phyloP scores from a whole-genome alignment of 2,888 invertebrate species.

The Liopterus haemorrhoidalis region DNA sequence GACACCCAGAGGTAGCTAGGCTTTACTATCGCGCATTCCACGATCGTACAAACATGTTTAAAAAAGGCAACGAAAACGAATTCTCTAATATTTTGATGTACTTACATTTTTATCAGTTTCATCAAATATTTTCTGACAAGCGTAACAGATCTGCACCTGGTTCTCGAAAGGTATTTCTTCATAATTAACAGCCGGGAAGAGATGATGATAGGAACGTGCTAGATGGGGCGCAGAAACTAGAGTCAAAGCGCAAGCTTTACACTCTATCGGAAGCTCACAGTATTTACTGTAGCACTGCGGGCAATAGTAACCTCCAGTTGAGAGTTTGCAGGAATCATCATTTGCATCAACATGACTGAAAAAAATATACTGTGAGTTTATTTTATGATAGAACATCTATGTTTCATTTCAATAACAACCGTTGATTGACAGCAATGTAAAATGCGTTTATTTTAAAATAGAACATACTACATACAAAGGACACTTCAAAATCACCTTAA shows the following conservation, averaged over 20 bases:
- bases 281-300: conserved; percentile 98
- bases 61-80: conserved; percentile 6
- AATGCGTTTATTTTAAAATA: no score
- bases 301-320: conserved; percentile 76
- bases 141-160: conserved; percentile 60
- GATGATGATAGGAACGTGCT: conserved; percentile 94
- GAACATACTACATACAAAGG: no score
- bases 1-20: no score
- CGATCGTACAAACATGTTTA: conserved; percentile 2
- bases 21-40: no score
- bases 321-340: conserved; percentile 61
- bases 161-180: conserved; percentile 62
- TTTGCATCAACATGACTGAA: conserved; percentile 74
- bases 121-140: conserved; percentile 65
- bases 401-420: no score
- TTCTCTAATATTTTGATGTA: conserved; percentile 25
- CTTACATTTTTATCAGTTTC: conserved; percentile 68
- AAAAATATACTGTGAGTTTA: no score
- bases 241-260: conserved; percentile 90
- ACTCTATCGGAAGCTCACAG: conserved; percentile 96
- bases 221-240: conserved; percentile 97
- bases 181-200: conserved; percentile 87
- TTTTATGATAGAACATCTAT: no score
- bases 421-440: no score
- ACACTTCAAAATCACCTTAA: no score